A percentile compares a stretch with the other conserved stretches of the same genome.
Conservation (phyloP, 2,888 invertebrate genomes). For the Epistrophe grossulariae region DNA sequence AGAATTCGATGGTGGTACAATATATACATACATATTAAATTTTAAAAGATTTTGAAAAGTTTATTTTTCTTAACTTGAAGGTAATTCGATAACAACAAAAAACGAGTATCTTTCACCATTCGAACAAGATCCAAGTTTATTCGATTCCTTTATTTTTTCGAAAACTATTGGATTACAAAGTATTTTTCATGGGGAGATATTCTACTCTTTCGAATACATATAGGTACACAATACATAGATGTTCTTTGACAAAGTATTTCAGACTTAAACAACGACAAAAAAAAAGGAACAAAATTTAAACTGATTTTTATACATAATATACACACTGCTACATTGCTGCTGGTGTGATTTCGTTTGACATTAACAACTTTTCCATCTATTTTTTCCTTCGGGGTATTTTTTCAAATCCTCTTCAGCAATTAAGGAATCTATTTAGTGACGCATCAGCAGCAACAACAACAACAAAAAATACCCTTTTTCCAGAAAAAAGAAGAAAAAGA, state of each 20-base stretch:
- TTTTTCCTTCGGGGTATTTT: conserved; percentile 40
- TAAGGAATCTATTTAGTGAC: conserved; percentile 75
- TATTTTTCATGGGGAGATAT: not conserved
- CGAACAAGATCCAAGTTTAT: not conserved
- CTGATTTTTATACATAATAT: conserved; percentile 29
- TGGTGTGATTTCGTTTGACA: conserved; percentile 52
- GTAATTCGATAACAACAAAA: conserved; percentile 4
- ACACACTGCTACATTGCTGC: conserved; percentile 9
- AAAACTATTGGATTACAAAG: conserved; percentile 18
- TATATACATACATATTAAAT: too few species aligned
- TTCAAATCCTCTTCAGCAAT: conserved; percentile 71
- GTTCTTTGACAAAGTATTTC: conserved; percentile 5
- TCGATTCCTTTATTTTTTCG: not conserved
- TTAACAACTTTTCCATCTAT: conserved; percentile 46
- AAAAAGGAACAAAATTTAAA: conserved; percentile 23
- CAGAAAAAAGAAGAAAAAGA: conserved; percentile 15
- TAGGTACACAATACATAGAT: not conserved
- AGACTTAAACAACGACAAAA: not conserved
- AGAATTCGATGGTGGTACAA: too few species aligned
- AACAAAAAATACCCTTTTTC: conserved; percentile 50
- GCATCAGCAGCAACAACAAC: conserved; percentile 48
- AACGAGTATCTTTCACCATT: not conserved
- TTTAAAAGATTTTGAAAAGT: too few species aligned
- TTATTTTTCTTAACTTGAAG: not conserved
- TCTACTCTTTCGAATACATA: conserved; percentile 1